Evolutionary conservation across 2,797 vertebrate species (phyloP).

Genomic region (Macroramphosus scolopax): DNA sequence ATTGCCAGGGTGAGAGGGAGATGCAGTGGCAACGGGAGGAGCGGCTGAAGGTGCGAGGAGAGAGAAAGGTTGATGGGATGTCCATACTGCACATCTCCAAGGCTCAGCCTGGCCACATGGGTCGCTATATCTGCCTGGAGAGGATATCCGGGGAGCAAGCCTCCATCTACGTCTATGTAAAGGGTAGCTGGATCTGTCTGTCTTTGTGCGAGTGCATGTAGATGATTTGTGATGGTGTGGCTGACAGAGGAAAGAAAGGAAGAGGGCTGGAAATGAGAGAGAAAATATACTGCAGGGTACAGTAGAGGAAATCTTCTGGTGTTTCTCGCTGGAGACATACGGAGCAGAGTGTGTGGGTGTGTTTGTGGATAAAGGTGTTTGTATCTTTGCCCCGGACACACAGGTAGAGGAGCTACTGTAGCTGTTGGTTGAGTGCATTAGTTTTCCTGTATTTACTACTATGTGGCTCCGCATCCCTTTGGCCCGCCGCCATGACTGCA

Average conservation of each 20-base stretch:
- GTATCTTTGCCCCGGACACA: constrained; percentile 39
- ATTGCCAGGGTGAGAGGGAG: constrained; percentile 72
- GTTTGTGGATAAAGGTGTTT: constrained; percentile 35
- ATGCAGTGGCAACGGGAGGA: constrained; percentile 85
- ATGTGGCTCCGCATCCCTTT: constrained; percentile 40
- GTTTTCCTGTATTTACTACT: constrained; percentile 43
- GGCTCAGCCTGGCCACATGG: constrained; percentile 73
- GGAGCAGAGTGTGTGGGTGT: constrained; percentile 42
- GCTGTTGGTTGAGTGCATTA: constrained; percentile 30
- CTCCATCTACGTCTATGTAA: constrained; percentile 90
- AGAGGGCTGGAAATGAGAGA: constrained; percentile 9
- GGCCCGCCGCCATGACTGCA: constrained; percentile 50
- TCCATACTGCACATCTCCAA: constrained; percentile 52
- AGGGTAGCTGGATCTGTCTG: constrained; percentile 78
- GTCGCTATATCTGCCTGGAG: constrained; percentile 87
- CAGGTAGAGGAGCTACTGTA: constrained; percentile 30
- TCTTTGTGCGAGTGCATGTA: not conserved
- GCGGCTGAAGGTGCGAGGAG: constrained; percentile 47
- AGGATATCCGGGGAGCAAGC: constrained; percentile 61
- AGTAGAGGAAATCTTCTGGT: constrained; percentile 16
- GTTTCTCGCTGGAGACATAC: constrained; percentile 10
- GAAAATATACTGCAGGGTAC: constrained; percentile 13
- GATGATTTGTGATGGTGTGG: not conserved
- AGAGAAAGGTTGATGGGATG: constrained; percentile 42
- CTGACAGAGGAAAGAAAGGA: not conserved